Evolutionary conservation across 2,888 invertebrate species (phyloP).

Genomic region (Choristoneura rosaceana): DNA sequence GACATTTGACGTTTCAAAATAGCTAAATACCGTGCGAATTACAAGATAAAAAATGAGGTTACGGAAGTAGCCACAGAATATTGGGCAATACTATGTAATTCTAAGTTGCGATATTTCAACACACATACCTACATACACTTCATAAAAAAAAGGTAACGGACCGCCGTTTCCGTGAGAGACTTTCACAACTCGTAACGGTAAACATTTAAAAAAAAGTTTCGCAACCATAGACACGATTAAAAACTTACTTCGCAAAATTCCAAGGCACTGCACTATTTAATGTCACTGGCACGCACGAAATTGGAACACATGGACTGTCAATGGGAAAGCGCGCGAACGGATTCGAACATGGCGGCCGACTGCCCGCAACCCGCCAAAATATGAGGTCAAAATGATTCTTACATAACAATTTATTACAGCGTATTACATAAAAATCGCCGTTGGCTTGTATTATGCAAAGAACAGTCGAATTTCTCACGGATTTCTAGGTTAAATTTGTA

Average conservation of each 20-base stretch:
- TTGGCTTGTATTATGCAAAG: conserved; percentile 70
- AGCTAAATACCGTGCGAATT: conserved; percentile 23
- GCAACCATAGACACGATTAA: conserved; percentile 51
- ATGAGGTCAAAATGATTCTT: conserved; percentile 78
- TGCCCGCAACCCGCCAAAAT: conserved; percentile 75
- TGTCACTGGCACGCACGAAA: conserved; percentile 57
- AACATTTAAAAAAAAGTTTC: conserved; percentile 58
- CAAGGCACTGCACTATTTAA: conserved; percentile 48
- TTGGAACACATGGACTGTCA: conserved; percentile 53
- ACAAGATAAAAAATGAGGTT: conserved; percentile 21
- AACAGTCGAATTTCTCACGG: conserved; percentile 57
- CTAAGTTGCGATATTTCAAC: conserved; percentile 37
- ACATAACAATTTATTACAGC: conserved; percentile 75
- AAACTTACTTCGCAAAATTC: conserved; percentile 51
- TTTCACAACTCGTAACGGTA: conserved; percentile 59
- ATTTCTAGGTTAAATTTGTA: conserved; percentile 66
- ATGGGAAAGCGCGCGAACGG: conserved; percentile 66
- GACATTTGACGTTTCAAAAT: conserved; percentile 23
- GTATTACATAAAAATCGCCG: conserved; percentile 81
- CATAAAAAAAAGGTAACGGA: conserved; percentile 40
- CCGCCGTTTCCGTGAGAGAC: conserved; percentile 44
- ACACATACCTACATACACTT: conserved; percentile 41
- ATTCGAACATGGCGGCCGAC: conserved; percentile 65
- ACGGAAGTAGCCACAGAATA: conserved; percentile 32
- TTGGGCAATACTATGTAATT: conserved; percentile 40